These are phyloP conservation scores for Scolopax mira DNA, from an alignment of 2,113 vertebrate species.

Conservation along the genomic window DNA sequence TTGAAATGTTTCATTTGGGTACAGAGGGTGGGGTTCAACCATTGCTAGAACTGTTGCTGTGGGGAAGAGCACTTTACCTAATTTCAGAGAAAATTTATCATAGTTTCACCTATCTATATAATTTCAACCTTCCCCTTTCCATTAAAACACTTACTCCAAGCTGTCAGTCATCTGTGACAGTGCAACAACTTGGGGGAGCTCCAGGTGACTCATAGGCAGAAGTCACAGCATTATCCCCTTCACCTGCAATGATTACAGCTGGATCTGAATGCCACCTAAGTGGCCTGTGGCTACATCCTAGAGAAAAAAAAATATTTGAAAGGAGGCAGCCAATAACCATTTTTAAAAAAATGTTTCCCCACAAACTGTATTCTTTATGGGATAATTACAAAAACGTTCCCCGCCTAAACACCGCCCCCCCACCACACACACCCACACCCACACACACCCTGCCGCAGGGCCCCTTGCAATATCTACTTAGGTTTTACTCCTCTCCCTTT, in stretches of 20 bases:
- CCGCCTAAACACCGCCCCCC: too few relatives aligned
- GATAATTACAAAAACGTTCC: background rate
- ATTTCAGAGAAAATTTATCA: background rate
- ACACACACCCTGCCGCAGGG: too few relatives aligned
- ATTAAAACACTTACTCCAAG: background rate
- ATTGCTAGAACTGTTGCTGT: background rate
- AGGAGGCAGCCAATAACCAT: background rate
- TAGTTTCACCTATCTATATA: background rate
- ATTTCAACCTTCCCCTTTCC: background rate
- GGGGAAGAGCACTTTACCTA: background rate
- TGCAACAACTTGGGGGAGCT: background rate
- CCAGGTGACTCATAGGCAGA: background rate
- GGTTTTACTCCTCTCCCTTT: background rate
- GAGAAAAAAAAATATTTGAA: background rate
- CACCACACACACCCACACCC: too few relatives aligned
- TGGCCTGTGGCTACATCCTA: background rate
- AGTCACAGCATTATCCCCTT: background rate
- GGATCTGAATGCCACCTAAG: background rate
- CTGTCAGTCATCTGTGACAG: background rate
- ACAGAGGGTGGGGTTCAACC: background rate
- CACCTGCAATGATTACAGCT: background rate
- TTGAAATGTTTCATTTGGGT: background rate
- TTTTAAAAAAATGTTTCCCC: background rate
- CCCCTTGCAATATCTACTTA: background rate
- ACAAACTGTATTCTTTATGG: background rate